Percentiles rank a stretch among this genome's conserved stretches.
Evolutionary conservation across 2,888 invertebrate genomes (phyloP).

Genomic region (Drosophila maculinotata): DNA sequence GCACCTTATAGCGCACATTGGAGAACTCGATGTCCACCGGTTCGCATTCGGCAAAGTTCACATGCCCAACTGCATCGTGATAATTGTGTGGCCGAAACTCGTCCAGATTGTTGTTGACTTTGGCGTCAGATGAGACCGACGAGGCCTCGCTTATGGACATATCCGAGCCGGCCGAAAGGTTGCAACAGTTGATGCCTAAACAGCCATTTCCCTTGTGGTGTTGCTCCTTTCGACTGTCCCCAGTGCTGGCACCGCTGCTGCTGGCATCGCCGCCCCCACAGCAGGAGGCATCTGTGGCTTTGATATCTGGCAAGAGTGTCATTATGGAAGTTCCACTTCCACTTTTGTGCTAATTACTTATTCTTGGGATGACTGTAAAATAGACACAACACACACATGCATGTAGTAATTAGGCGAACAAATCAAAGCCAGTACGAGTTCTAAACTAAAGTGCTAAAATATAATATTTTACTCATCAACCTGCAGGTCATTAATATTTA

Average conservation of each 20-base stretch:
- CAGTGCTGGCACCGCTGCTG: constrained; percentile 49
- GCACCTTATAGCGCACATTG: constrained; percentile 88
- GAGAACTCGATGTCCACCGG: constrained; percentile 89
- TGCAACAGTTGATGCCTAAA: constrained; percentile 79
- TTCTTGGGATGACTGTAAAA: constrained; percentile 10
- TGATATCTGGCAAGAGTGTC: constrained; percentile 82
- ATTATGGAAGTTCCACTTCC: constrained; percentile 43
- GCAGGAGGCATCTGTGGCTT: constrained; percentile 67
- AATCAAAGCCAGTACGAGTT: neutral
- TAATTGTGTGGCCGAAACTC: constrained; percentile 39
- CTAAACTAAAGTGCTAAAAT: neutral
- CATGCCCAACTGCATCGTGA: constrained; percentile 57
- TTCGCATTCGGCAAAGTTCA: constrained; percentile 85
- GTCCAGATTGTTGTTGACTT: constrained; percentile 73
- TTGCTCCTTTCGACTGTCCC: constrained; percentile 30
- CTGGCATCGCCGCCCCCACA: constrained; percentile 56
- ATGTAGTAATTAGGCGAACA: constrained; percentile 9
- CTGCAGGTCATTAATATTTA: too few relatives aligned
- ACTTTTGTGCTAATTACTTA: constrained; percentile 7
- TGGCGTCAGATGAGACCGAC: constrained; percentile 52
- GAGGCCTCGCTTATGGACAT: constrained; percentile 76
- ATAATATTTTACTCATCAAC: neutral
- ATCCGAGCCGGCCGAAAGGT: constrained; percentile 76
- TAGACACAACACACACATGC: constrained; percentile 7
- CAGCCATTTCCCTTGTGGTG: constrained; percentile 37